phyloP scores from a whole-genome alignment of 2,888 invertebrate species.

The Drosophila tanythrix region DNA sequence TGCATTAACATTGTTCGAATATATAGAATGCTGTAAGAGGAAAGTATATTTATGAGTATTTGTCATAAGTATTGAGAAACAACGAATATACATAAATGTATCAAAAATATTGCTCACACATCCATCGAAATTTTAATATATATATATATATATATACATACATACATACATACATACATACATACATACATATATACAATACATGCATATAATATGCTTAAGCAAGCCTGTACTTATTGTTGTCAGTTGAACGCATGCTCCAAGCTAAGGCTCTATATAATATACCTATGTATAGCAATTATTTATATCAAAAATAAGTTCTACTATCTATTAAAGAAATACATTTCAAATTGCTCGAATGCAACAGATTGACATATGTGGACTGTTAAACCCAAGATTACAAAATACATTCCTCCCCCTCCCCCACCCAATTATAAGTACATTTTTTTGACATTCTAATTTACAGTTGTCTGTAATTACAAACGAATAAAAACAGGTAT shows the following conservation, averaged over 20 bases:
- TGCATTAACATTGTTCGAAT: slow-evolving; percentile 47
- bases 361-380: slow-evolving; percentile 25
- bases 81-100: slow-evolving; percentile 42
- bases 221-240: slow-evolving; percentile 48
- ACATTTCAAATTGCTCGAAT: slow-evolving; percentile 16
- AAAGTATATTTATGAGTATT: slow-evolving; percentile 29
- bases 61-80: slow-evolving; percentile 46
- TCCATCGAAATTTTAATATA: slow-evolving; percentile 1
- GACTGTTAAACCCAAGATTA: slow-evolving; percentile 41
- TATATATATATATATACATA: background rate
- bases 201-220: slow-evolving; percentile 17
- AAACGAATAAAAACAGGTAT: slow-evolving; percentile 45
- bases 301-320: slow-evolving; percentile 44
- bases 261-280: slow-evolving; percentile 19
- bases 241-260: slow-evolving; percentile 33
- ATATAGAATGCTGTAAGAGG: slow-evolving; percentile 31
- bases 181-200: background rate
- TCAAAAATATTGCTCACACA: slow-evolving; percentile 1
- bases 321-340: slow-evolving; percentile 21
- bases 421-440: slow-evolving; percentile 21
- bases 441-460: slow-evolving; percentile 37
- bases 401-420: slow-evolving; percentile 43
- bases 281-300: slow-evolving; percentile 49
- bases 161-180: background rate
- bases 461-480: slow-evolving; percentile 53